Conservation (phyloP, 64 coral and sea anemone species). For the Montipora foliosa region DNA sequence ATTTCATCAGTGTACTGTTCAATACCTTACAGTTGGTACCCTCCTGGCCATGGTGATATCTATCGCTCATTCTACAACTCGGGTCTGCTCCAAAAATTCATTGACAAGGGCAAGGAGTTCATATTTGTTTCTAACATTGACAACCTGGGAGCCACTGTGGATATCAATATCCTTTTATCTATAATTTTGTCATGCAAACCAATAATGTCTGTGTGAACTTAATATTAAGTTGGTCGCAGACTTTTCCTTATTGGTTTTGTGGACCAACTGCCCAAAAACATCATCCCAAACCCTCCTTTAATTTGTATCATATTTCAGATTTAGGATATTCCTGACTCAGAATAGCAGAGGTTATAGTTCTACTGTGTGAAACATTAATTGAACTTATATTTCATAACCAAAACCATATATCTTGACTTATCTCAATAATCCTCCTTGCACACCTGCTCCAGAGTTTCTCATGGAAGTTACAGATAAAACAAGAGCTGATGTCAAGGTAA, state of each 20-base stretch:
- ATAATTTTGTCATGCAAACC: background rate
- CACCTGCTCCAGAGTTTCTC: constrained; percentile 79
- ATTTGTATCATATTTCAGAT: too few relatives aligned
- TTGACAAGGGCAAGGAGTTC: constrained; percentile 91
- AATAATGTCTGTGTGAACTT: too few relatives aligned
- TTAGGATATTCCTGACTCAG: too few relatives aligned
- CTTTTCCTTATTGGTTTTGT: too few relatives aligned
- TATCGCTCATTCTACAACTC: constrained; percentile 93
- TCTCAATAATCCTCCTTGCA: constrained; percentile 73
- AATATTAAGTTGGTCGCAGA: too few relatives aligned
- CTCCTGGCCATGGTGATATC: constrained; percentile 96
- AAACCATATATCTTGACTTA: constrained; percentile 87
- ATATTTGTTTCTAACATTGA: constrained; percentile 98
- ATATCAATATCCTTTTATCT: constrained; percentile 86
- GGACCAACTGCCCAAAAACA: too few relatives aligned
- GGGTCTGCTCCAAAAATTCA: constrained; percentile 85
- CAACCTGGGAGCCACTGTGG: constrained; percentile 97
- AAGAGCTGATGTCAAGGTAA: constrained; percentile 98
- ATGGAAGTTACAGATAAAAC: constrained; percentile 99
- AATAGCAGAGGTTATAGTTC: too few relatives aligned
- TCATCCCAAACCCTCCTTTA: too few relatives aligned
- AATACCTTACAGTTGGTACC: constrained; percentile 81
- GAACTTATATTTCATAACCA: background rate
- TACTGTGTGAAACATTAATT: background rate
- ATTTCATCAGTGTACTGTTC: background rate